Evolutionary conservation across 2,888 invertebrate genomes (phyloP), one percentile per base, ranked within the genome.

Genomic region (Trachelus troglodyta): DNA sequence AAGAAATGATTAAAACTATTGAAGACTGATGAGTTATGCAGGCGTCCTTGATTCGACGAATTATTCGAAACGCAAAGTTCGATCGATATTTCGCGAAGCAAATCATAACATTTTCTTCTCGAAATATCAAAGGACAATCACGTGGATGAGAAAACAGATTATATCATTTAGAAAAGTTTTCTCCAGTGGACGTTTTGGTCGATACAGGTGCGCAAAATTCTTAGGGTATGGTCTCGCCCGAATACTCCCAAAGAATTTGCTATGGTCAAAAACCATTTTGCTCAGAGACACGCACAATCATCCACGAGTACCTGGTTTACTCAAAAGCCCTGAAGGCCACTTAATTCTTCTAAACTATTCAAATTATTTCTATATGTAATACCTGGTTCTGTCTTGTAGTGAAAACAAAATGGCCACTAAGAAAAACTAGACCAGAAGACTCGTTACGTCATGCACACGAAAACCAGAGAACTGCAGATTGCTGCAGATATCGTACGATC

Each of bases 331-430:
- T 68, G 75, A 76, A 81, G 76, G 76, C 78, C 74, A 40, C 76
- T 75, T 83, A 84, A 84, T 81, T 81, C 82, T 79, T 77, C 79
- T 89, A 86, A 82, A 83, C 85, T 86, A 89, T 84, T 76, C 84
- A 82, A 87, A 88, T 87, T 85, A 89, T 84, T 79, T 85, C 82
- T 89, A 85, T 85, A 82, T 85, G 84, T 86, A 90, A 90, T 91
- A 91, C 91, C 91, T 90, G 89, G 84, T 87, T 90, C 86, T 85
- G 88, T 85, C 87, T 85, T 86, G 84, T 81, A 79, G 87, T 87
- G 89, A 88, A 89, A 90, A 90, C 90, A 91, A 91, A 90, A 91
- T 91, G 90, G 91, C 90, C 85, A 90, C 90, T 89, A 84, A 83
- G 79, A 77, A 81, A 85, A 84, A 83, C 81, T 79, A 80, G 80